A percentile compares a stretch with the other conserved stretches of the same genome.
Conservation (phyloP, 2,888 invertebrate species). For the Xestia xanthographa region DNA sequence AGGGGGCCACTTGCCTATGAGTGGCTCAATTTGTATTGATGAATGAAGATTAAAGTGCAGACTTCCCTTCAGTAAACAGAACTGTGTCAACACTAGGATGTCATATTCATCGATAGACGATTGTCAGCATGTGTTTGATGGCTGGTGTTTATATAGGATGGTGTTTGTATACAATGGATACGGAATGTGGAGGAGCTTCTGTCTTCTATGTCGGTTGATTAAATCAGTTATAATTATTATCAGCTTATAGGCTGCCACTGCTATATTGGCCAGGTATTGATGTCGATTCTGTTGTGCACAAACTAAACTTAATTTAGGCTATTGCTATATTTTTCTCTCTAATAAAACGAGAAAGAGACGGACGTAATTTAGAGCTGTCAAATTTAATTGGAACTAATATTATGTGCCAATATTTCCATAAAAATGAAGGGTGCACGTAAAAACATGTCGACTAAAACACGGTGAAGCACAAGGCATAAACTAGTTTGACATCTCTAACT, state of each 20-base stretch:
- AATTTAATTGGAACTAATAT: too few relatives aligned
- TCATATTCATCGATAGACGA: constrained; percentile 22
- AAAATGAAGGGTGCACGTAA: too few relatives aligned
- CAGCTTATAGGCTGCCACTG: background rate
- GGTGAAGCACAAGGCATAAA: too few relatives aligned
- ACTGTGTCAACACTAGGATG: constrained; percentile 51
- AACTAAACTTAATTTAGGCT: too few relatives aligned
- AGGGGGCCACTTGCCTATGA: constrained; percentile 72
- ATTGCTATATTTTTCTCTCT: too few relatives aligned
- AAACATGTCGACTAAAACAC: too few relatives aligned
- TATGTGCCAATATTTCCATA: too few relatives aligned
- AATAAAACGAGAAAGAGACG: too few relatives aligned
- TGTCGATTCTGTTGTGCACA: too few relatives aligned
- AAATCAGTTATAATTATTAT: background rate
- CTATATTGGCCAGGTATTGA: background rate
- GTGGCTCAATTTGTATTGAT: constrained; percentile 70
- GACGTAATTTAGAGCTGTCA: too few relatives aligned
- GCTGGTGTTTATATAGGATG: constrained; percentile 26
- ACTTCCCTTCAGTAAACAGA: constrained; percentile 53
- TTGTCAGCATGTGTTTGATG: constrained; percentile 39
- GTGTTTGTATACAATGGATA: constrained; percentile 30
- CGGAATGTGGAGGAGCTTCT: constrained; percentile 4
- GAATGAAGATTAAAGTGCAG: constrained; percentile 61
- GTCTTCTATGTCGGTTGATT: constrained; percentile 14
- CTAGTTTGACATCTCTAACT: too few relatives aligned